phyloP scores from a whole-genome alignment of 2,888 invertebrate genomes.

The Uloborus plumipes region DNA sequence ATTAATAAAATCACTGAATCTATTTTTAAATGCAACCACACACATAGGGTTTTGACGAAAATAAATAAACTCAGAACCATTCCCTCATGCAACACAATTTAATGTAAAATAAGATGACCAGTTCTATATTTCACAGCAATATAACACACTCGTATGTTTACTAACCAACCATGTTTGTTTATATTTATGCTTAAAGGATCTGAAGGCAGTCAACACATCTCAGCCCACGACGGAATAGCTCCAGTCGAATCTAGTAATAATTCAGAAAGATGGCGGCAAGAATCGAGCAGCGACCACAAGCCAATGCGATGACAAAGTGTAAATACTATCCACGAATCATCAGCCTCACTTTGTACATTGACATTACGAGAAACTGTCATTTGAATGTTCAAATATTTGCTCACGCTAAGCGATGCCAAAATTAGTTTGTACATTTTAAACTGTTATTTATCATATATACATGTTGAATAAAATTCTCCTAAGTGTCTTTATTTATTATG shows the following conservation, averaged over 20 bases:
- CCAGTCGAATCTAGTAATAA: conserved; percentile 4
- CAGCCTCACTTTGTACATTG: conserved; percentile 35
- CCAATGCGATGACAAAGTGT: conserved; percentile 40
- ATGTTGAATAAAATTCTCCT: conserved; percentile 13
- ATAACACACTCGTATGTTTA: too few relatives aligned
- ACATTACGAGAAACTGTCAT: conserved; percentile 40
- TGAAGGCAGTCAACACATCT: conserved; percentile 15
- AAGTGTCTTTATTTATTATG: too few relatives aligned
- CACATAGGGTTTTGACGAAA: too few relatives aligned
- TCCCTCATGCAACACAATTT: too few relatives aligned
- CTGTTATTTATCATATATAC: conserved; percentile 17
- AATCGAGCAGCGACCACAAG: conserved; percentile 22
- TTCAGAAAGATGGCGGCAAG: conserved; percentile 32
- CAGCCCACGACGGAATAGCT: conserved; percentile 5
- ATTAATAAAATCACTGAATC: too few relatives aligned
- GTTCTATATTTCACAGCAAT: too few relatives aligned
- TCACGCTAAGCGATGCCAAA: conserved; percentile 37
- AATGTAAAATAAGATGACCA: too few relatives aligned
- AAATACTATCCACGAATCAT: conserved; percentile 1
- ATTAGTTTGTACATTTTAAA: conserved; percentile 12
- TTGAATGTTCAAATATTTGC: conserved; percentile 33
- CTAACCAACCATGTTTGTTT: too few relatives aligned
- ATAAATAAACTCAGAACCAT: too few relatives aligned
- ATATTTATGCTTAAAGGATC: conserved; percentile 8
- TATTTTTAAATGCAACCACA: too few relatives aligned